Conservation (phyloP, 2,113 vertebrate species). For the Kobus ellipsiprymnus region DNA sequence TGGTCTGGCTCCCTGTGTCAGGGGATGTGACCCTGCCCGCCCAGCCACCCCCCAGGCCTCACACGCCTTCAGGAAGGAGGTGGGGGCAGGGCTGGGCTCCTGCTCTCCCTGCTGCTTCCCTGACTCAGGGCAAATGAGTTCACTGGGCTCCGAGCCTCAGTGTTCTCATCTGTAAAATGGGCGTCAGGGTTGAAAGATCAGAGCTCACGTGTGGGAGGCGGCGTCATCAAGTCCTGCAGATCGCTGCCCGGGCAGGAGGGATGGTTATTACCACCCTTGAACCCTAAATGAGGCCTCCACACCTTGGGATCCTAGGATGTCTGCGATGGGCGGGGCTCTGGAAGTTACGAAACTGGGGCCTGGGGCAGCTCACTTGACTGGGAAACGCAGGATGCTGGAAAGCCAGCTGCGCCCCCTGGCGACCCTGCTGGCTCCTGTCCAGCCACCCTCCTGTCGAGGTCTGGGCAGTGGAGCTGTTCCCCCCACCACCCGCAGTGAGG, state of each 20-base stretch:
- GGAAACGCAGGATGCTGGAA: accelerated
- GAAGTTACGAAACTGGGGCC: not conserved
- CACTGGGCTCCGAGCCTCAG: accelerated
- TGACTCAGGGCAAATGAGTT: not conserved
- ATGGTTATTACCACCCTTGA: accelerated
- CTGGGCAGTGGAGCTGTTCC: accelerated
- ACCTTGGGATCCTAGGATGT: not conserved
- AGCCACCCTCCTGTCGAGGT: accelerated
- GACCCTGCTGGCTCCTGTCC: accelerated
- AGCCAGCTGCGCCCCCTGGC: accelerated
- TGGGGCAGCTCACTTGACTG: accelerated
- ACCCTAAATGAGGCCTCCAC: accelerated
- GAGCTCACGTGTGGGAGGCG: accelerated
- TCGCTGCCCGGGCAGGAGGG: not conserved
- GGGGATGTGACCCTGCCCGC: not conserved
- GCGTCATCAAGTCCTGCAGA: accelerated
- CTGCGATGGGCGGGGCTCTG: accelerated
- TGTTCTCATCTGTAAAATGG: not conserved
- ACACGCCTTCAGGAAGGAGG: accelerated
- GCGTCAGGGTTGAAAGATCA: accelerated
- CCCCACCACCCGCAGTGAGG: not conserved
- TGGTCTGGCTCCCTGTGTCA: accelerated
- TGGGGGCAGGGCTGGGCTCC: accelerated
- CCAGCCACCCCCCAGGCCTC: not conserved
- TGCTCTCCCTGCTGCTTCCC: not conserved